Evolutionary conservation across 2,797 vertebrate genomes (phyloP), one percentile per base, ranked within the genome.

Genomic region (Brachyrhaphis roseni): DNA sequence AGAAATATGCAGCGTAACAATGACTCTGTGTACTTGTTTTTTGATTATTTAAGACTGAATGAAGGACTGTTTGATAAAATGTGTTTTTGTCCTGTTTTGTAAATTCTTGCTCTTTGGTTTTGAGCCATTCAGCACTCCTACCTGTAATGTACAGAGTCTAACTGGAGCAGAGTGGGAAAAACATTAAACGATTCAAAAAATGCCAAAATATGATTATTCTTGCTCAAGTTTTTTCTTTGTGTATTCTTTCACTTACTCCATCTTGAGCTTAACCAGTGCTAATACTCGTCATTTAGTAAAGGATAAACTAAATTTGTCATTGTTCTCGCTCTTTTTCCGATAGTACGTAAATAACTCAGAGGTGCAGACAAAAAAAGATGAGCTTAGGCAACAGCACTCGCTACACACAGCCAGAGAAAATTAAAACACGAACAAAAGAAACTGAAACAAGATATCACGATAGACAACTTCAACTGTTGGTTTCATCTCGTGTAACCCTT

Each of bases 231-330:
- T 79, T 57, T 34, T 81, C 16, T n/a, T 11, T 70, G 3, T 41
- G 39, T 45, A 43, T 68, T 71, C 43, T 68, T 49, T 78, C 59
- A 71, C 26, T 78, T 34, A 49, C 45, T 49, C 28, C n/a, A 1
- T 78, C 59, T 75, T 74, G 62, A 26, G 78, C 76, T 41, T 78
- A 73, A 6, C 41, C 16, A 8, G 8, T 20, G 3, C 8, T 36
- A 20, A 20, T 20, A 34, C 34, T 64, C 7, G 20, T 72, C 31
- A 71, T 78, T 83, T 72, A 57, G 51, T 26, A 8, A 47, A 46
- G 71, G 57, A 72, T 36, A 79, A 76, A 84, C 55, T 75, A 28
- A 83, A 77, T 87, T 74, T 53, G 34, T 89, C 45, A 80, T 66
- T 74, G 78, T 80, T 59, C 31, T 53, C n/a, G 6, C n/a, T 72